Evolutionary conservation across 2,888 invertebrate species (phyloP).

Genomic region (Eristalis arbustorum): DNA sequence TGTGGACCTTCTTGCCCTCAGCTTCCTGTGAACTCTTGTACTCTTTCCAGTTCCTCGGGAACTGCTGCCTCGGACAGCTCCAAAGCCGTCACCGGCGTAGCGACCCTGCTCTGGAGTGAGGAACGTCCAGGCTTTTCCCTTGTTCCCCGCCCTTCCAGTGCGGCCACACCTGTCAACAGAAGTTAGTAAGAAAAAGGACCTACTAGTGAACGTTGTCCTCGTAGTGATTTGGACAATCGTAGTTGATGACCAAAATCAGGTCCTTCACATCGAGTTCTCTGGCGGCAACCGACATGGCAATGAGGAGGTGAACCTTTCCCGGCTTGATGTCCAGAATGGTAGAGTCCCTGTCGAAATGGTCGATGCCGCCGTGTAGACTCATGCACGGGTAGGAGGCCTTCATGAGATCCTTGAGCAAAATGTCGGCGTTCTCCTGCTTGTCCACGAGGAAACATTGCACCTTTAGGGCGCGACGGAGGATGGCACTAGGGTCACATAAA

Average conservation of each 20-base stretch:
- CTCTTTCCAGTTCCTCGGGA: conserved; percentile 91
- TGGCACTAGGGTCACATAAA: too few species aligned
- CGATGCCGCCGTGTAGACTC: conserved; percentile 99
- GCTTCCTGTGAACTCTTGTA: conserved; percentile 95
- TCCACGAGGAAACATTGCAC: too few species aligned
- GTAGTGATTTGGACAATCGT: conserved; percentile 99
- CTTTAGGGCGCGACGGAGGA: too few species aligned
- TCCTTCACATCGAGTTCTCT: conserved; percentile 99
- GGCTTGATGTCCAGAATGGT: conserved; percentile 98
- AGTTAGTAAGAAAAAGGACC: conserved; percentile 76
- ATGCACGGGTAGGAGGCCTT: conserved; percentile 97
- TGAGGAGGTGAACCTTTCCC: conserved; percentile 94
- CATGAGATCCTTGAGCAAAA: conserved; percentile 95
- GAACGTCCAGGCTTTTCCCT: conserved; percentile 98
- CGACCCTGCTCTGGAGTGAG: conserved; percentile 96
- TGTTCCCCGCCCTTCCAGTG: conserved; percentile 95
- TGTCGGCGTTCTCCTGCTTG: conserved; percentile 98
- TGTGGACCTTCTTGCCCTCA: conserved; percentile 94
- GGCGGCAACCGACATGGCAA: conserved; percentile 99
- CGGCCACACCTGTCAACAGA: conserved; percentile 87
- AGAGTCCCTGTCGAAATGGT: conserved; percentile 99
- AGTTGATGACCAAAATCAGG: conserved; percentile 97
- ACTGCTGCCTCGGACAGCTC: conserved; percentile 90
- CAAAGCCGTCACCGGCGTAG: conserved; percentile 95
- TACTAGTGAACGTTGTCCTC: conserved; percentile 99